Base-by-base conservation (phyloP, 1,140 invertebrate genomes). In the Drosophila paulistorum region DNA sequence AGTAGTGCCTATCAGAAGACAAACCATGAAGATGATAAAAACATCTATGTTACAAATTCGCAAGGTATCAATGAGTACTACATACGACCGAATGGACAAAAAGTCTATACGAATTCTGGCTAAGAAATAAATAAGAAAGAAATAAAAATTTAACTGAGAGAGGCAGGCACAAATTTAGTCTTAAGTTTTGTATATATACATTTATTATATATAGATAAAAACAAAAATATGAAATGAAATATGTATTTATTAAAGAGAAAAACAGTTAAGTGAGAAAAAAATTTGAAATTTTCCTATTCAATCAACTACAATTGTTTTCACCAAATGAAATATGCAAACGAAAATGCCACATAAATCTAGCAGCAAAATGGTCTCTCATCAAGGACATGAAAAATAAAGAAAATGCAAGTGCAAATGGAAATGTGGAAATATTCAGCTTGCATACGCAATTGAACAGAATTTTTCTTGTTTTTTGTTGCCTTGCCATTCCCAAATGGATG, bases 1-100 rank as follows among this genome's bases (percentile, higher is more conserved):
- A 79, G 77, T 30, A 86, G 65, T 62, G 74, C 74, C 6, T 85
- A 89, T 57, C 84, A 83, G 45, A 41, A 73, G 7, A 77, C 73
- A 2, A 72, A 74, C 6, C 75, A 81, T 7, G 81, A 91, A 35
- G 78, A 85, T 41, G 76, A 90, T 62, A 82, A 85, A 26, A 92
- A 92, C 65, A 89, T 92, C 6, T 92, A 92, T 66, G 81, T 92
- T 6, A 92, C 81, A 30, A 92, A 92, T 74, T 75, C 83, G 7
- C 74, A 91, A 37, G 91, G 91, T 1, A 64, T 90, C 3, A 90
- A 90, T 0, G 91, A 91, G 62, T 91, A 92, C 61, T 92, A 90
- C 10, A 82, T 92, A 17, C 79, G 79, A 7, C 87, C 90, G 7
- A 76, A 91, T 69, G 91, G 91, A 2, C 71, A 79, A 2, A 92